A percentile compares a stretch with the other conserved stretches of the same genome.
Conservation (phyloP, 1,140 invertebrate species). For the Atta cephalotes region DNA sequence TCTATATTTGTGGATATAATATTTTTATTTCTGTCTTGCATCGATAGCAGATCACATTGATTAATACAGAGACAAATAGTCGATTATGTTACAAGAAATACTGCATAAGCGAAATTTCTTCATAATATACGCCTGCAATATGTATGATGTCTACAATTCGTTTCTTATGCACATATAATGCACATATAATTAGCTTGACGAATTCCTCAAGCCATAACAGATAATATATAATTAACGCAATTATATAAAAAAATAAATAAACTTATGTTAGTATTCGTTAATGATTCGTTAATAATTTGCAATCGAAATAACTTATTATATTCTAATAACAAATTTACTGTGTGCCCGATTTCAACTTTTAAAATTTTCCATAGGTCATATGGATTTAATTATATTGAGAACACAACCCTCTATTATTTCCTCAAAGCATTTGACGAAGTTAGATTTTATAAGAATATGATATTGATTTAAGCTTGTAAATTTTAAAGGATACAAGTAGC, state of each 20-base stretch:
- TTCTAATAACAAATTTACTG: slow-evolving; percentile 26
- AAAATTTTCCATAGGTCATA: too few species aligned
- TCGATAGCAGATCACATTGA: slow-evolving; percentile 52
- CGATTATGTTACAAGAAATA: slow-evolving; percentile 55
- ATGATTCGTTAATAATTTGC: neutral
- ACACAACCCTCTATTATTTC: too few species aligned
- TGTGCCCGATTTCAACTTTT: too few species aligned
- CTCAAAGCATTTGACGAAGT: too few species aligned
- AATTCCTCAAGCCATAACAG: slow-evolving; percentile 19
- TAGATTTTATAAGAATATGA: too few species aligned
- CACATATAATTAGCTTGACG: slow-evolving; percentile 9
- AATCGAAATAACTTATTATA: neutral
- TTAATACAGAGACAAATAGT: slow-evolving; percentile 54
- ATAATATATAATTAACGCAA: neutral
- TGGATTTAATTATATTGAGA: too few species aligned
- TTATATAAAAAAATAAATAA: slow-evolving; percentile 39
- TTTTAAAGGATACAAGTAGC: too few species aligned
- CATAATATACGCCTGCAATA: neutral
- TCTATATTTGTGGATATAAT: slow-evolving; percentile 11
- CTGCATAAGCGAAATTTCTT: slow-evolving; percentile 20
- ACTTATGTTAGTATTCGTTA: slow-evolving; percentile 25
- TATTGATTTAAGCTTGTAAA: too few species aligned
- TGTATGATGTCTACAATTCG: neutral
- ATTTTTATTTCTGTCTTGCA: slow-evolving; percentile 55
- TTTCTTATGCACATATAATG: slow-evolving; percentile 27